A percentile compares a stretch with the other conserved stretches of the same genome.
Evolutionary conservation across 2,797 vertebrate genomes (phyloP).

Genomic region (Trachurus trachurus): DNA sequence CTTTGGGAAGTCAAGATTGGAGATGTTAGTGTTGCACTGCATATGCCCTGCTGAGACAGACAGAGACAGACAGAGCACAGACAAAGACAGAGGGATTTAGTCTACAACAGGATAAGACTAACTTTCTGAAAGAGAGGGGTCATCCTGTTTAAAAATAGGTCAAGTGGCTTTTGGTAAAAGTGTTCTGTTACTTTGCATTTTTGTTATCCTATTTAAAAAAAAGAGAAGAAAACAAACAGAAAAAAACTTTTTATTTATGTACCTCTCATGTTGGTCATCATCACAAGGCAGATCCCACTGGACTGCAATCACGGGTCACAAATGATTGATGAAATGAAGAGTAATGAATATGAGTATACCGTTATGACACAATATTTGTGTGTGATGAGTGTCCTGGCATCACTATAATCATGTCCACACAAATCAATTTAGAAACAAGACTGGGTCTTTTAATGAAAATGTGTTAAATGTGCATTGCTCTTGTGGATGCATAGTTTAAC

Average conservation of each 20-base stretch:
- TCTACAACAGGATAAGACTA: constrained; percentile 72
- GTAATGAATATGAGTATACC: constrained; percentile 60
- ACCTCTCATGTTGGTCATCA: constrained; percentile 67
- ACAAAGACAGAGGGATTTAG: constrained; percentile 75
- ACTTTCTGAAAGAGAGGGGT: constrained; percentile 80
- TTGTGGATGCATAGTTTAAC: constrained; percentile 59
- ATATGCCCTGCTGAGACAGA: constrained; percentile 87
- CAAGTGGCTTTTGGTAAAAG: constrained; percentile 80
- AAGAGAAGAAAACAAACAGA: constrained; percentile 16
- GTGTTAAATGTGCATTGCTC: constrained; percentile 61
- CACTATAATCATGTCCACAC: constrained; percentile 78
- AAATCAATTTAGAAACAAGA: constrained; percentile 74
- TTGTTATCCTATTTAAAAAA: constrained; percentile 54
- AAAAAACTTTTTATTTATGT: constrained; percentile 76
- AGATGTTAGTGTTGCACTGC: constrained; percentile 86
- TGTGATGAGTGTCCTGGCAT: constrained; percentile 76
- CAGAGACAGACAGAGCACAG: constrained; percentile 79
- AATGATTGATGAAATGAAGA: constrained; percentile 57
- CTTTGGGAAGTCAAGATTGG: constrained; percentile 81
- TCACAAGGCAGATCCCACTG: constrained; percentile 73
- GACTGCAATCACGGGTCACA: constrained; percentile 81
- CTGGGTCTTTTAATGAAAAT: constrained; percentile 70
- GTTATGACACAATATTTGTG: constrained; percentile 71
- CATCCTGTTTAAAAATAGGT: constrained; percentile 79
- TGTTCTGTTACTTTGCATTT: constrained; percentile 75